A percentile compares a stretch with the other conserved stretches of the same genome.
These are phyloP conservation scores for Catostomus latipinnis DNA, from an alignment of 2,797 vertebrate genomes.

Conservation along the genomic window DNA sequence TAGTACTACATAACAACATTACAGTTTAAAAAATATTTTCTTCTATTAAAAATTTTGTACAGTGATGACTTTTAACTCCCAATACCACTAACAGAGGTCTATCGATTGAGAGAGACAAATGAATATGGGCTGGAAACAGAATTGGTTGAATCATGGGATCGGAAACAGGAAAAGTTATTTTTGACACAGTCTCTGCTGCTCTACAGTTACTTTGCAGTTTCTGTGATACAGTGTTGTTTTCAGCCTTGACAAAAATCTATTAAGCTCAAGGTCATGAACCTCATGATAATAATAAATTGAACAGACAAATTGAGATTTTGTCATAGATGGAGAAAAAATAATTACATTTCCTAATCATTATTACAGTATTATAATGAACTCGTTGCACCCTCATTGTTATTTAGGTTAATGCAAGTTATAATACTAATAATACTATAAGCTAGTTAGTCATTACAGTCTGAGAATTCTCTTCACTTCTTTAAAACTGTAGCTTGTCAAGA, in stretches of 20 bases:
- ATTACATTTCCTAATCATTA: not conserved
- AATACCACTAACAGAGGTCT: not conserved
- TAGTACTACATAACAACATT: not conserved
- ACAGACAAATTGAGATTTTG: not conserved
- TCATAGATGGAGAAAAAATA: not conserved
- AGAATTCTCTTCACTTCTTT: no score
- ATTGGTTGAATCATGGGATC: slow-evolving; percentile 1
- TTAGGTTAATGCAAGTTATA: no score
- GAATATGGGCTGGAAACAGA: slow-evolving; percentile 15
- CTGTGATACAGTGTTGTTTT: not conserved
- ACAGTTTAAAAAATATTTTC: no score
- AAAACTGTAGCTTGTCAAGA: no score
- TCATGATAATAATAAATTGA: not conserved
- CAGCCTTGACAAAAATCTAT: slow-evolving; percentile 1
- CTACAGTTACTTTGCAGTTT: not conserved
- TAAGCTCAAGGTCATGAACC: not conserved
- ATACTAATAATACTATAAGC: no score
- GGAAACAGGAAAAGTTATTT: slow-evolving; percentile 14
- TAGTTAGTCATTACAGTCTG: no score
- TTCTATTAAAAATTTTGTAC: not conserved
- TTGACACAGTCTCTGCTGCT: not conserved
- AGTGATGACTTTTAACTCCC: not conserved
- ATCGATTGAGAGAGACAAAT: not conserved
- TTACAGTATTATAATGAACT: no score
- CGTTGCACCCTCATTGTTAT: no score